Conservation (phyloP, 2,113 vertebrate genomes). For the Cyphomyrus discorhynchus region DNA sequence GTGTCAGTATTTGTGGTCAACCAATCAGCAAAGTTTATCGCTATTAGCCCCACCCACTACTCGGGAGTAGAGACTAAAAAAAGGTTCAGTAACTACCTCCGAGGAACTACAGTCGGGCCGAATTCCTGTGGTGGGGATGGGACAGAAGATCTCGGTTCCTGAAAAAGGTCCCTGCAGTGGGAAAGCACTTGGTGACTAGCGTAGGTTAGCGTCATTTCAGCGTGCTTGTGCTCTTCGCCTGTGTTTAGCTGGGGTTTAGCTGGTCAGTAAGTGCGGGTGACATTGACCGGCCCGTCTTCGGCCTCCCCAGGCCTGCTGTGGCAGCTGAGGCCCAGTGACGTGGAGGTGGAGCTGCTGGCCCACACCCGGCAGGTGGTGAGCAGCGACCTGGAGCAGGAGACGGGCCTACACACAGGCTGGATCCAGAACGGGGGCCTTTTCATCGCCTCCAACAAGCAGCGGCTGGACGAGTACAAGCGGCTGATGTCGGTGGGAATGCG, state of each 20-base stretch:
- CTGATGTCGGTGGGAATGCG: slow-evolving; percentile 83
- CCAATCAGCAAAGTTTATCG: background rate
- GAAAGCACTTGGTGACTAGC: background rate
- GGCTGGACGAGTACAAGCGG: slow-evolving; percentile 93
- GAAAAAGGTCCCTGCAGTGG: background rate
- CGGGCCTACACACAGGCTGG: slow-evolving; percentile 88
- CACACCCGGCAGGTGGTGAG: slow-evolving; percentile 83
- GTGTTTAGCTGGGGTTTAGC: background rate
- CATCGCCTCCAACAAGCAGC: slow-evolving; percentile 89
- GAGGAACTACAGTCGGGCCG: background rate
- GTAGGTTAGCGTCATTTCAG: background rate
- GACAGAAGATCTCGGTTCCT: background rate
- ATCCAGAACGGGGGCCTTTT: slow-evolving; percentile 94
- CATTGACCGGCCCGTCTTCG: background rate
- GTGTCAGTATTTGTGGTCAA: background rate
- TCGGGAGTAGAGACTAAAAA: background rate
- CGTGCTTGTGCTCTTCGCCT: background rate
- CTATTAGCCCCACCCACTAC: background rate
- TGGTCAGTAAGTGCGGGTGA: background rate
- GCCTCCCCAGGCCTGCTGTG: slow-evolving; percentile 77
- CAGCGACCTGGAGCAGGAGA: slow-evolving; percentile 78
- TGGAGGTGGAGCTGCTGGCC: slow-evolving; percentile 87
- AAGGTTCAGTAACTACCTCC: background rate
- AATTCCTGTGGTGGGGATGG: background rate
- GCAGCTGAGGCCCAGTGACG: slow-evolving; percentile 92